Evolutionary conservation across 2,113 vertebrate species (phyloP).

Genomic region (Spea multiplicata): DNA sequence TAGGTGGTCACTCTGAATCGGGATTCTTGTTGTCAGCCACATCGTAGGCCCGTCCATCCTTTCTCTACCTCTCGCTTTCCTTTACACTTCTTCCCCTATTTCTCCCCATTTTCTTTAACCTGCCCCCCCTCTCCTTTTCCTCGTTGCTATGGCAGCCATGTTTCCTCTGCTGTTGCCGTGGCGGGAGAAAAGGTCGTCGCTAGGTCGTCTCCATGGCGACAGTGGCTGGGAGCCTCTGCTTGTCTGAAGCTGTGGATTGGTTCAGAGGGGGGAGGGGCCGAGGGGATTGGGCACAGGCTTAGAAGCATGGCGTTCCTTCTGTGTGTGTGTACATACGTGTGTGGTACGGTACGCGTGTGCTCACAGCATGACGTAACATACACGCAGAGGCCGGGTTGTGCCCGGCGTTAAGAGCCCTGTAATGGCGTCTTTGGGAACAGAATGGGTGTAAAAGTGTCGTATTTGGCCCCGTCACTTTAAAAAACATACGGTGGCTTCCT

Average conservation of each 20-base stretch:
- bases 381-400: too few relatives aligned
- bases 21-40: too few relatives aligned
- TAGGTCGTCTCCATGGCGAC: slow-evolving; percentile 44
- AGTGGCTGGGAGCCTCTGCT: slow-evolving; percentile 44
- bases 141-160: slow-evolving; percentile 45
- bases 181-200: slow-evolving; percentile 44
- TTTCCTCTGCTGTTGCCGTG: slow-evolving; percentile 39
- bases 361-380: too few relatives aligned
- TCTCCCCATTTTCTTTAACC: slow-evolving; percentile 9
- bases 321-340: neutral
- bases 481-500: too few relatives aligned
- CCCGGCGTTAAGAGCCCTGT: too few relatives aligned
- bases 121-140: neutral
- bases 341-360: neutral
- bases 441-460: too few relatives aligned
- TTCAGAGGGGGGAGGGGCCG: slow-evolving; percentile 31
- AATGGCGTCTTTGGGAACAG: too few relatives aligned
- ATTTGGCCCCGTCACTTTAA: too few relatives aligned
- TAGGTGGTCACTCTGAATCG: too few relatives aligned
- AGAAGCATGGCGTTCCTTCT: neutral
- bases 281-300: slow-evolving; percentile 4
- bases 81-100: slow-evolving; percentile 13
- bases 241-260: slow-evolving; percentile 25
- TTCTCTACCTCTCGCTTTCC: neutral
- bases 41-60: too few relatives aligned